Evolutionary conservation across 2,888 invertebrate genomes (phyloP).

Genomic region (Diabrotica balteata): DNA sequence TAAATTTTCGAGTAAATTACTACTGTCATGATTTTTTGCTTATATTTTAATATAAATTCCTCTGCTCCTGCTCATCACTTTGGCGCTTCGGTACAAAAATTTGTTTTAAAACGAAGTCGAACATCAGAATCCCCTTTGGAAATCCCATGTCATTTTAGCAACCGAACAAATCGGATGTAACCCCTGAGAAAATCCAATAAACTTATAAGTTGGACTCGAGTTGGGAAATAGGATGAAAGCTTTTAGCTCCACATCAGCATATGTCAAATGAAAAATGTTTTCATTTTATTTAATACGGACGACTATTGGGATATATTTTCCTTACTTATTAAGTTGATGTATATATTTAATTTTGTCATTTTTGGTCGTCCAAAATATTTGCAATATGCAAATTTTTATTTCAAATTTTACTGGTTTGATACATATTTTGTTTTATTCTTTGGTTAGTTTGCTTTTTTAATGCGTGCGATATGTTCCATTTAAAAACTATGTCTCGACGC

Average conservation of each 20-base stretch:
- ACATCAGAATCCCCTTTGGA: slow-evolving; percentile 1
- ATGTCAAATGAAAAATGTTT: slow-evolving; percentile 46
- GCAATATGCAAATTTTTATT: too few species aligned
- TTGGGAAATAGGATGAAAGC: slow-evolving; percentile 48
- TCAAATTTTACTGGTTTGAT: too few species aligned
- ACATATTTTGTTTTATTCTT: too few species aligned
- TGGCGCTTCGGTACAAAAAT: neutral
- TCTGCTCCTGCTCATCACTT: neutral
- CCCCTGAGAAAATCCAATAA: slow-evolving; percentile 46
- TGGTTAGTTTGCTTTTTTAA: too few species aligned
- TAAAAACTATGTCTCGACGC: too few species aligned
- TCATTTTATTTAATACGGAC: slow-evolving; percentile 36
- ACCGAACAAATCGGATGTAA: slow-evolving; percentile 41
- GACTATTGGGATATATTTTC: neutral
- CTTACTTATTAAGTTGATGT: too few species aligned
- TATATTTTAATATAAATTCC: too few species aligned
- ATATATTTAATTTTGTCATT: too few species aligned
- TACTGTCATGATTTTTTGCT: too few species aligned
- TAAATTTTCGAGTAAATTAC: too few species aligned
- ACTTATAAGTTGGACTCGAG: slow-evolving; percentile 43
- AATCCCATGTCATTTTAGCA: slow-evolving; percentile 21
- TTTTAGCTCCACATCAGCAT: slow-evolving; percentile 49
- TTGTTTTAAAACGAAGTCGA: slow-evolving; percentile 2
- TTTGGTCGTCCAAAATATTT: too few species aligned
- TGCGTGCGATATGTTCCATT: too few species aligned